Evolutionary conservation across 2,113 vertebrate genomes (phyloP).

Genomic region (Sander vitreus): DNA sequence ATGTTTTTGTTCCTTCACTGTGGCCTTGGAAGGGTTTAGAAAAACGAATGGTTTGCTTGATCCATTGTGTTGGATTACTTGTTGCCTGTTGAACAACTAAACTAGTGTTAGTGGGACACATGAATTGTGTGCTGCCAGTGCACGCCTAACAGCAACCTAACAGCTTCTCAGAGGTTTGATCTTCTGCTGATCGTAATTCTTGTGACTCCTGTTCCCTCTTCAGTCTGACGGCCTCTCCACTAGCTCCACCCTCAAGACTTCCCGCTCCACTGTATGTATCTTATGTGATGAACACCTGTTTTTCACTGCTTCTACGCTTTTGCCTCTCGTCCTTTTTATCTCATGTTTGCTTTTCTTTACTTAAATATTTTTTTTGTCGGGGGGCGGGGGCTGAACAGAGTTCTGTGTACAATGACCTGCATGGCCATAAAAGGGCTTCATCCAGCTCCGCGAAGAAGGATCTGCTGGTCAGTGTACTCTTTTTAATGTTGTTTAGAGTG

Average conservation of each 20-base stretch:
- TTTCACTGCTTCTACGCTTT: slow-evolving; percentile 1
- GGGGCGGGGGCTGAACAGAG: slow-evolving; percentile 79
- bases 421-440: slow-evolving; percentile 84
- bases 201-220: slow-evolving; percentile 65
- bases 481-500: background rate
- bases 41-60: background rate
- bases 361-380: slow-evolving; percentile 31
- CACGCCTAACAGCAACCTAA: background rate
- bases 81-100: slow-evolving; percentile 15
- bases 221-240: slow-evolving; percentile 80
- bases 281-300: background rate
- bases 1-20: background rate
- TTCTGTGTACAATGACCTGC: slow-evolving; percentile 87
- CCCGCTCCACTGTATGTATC: slow-evolving; percentile 87
- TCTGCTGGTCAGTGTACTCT: slow-evolving; percentile 89
- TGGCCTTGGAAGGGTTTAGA: background rate
- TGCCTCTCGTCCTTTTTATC: slow-evolving; percentile 4
- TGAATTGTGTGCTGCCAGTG: background rate
- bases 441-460: slow-evolving; percentile 86
- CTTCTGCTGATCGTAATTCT: slow-evolving; percentile 5
- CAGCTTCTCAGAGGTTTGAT: slow-evolving; percentile 2
- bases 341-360: background rate
- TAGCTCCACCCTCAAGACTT: slow-evolving; percentile 82
- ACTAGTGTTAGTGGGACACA: background rate
- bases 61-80: slow-evolving; percentile 3